phyloP scores from a whole-genome alignment of 2,888 invertebrate species.

The Alcis repandata region DNA sequence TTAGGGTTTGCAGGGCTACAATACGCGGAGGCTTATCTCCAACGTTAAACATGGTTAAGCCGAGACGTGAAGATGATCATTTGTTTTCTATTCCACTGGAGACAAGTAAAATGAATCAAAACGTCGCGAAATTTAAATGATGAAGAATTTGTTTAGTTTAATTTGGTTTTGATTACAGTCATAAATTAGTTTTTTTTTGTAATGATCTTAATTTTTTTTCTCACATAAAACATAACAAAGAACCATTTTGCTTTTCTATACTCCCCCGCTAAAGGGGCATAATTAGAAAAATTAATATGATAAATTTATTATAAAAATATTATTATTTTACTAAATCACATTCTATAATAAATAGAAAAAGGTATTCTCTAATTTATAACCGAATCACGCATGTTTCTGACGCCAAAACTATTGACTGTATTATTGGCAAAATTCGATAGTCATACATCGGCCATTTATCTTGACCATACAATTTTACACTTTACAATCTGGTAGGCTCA shows the following conservation, averaged over 20 bases:
- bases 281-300: no score
- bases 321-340: no score
- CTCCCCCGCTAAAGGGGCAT: no score
- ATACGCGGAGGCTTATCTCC: conserved; percentile 59
- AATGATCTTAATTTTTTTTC: background rate
- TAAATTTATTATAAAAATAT: no score
- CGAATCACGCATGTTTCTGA: conserved; percentile 59
- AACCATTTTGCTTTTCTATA: no score
- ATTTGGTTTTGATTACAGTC: background rate
- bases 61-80: conserved; percentile 50
- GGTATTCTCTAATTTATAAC: conserved; percentile 24
- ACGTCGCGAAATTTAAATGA: no score
- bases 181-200: background rate
- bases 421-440: conserved; percentile 66
- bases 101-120: background rate
- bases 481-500: conserved; percentile 47
- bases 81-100: conserved; percentile 33
- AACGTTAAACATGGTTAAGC: conserved; percentile 36
- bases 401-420: conserved; percentile 54
- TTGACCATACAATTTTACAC: conserved; percentile 59
- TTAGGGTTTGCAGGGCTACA: conserved; percentile 54
- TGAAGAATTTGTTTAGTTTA: background rate
- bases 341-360: background rate
- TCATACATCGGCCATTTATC: conserved; percentile 73
- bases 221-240: no score